Evolutionary conservation across 2,888 invertebrate species (phyloP).

Genomic region (Microdon myrmicae): DNA sequence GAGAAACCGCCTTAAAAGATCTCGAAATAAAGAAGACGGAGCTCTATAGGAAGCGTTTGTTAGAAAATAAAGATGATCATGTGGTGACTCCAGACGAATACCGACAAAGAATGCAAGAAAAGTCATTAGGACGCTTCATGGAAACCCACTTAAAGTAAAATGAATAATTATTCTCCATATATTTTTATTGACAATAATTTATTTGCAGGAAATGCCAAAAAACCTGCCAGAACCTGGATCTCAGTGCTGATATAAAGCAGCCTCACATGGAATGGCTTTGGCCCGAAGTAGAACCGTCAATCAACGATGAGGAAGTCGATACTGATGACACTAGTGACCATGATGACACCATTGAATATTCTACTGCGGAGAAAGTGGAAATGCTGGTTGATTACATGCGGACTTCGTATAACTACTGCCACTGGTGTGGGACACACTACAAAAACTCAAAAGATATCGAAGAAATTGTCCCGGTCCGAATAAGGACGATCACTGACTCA

Average conservation of each 20-base stretch:
- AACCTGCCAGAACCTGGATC: constrained; percentile 71
- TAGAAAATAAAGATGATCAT: constrained; percentile 59
- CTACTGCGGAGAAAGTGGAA: constrained; percentile 70
- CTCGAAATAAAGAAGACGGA: constrained; percentile 56
- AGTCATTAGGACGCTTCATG: constrained; percentile 67
- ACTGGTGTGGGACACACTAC: constrained; percentile 81
- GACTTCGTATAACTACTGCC: constrained; percentile 77
- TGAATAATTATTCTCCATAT: background rate
- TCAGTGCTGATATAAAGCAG: constrained; percentile 68
- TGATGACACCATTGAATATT: constrained; percentile 54
- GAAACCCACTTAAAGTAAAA: constrained; percentile 66
- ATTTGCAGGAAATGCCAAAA: constrained; percentile 67
- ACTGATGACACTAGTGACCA: constrained; percentile 60
- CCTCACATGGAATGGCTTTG: constrained; percentile 74
- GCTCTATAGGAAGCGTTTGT: constrained; percentile 58
- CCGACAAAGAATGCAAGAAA: constrained; percentile 68
- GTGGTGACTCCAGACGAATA: constrained; percentile 67
- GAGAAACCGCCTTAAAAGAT: constrained; percentile 61
- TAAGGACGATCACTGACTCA: constrained; percentile 74
- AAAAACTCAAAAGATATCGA: constrained; percentile 72
- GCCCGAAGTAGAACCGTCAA: constrained; percentile 65
- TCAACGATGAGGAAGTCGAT: constrained; percentile 55
- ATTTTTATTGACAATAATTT: constrained; percentile 31
- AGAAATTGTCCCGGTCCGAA: constrained; percentile 75
- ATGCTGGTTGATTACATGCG: constrained; percentile 75